phyloP scores from a whole-genome alignment of 2,888 invertebrate species.

The Apeira syringaria region DNA sequence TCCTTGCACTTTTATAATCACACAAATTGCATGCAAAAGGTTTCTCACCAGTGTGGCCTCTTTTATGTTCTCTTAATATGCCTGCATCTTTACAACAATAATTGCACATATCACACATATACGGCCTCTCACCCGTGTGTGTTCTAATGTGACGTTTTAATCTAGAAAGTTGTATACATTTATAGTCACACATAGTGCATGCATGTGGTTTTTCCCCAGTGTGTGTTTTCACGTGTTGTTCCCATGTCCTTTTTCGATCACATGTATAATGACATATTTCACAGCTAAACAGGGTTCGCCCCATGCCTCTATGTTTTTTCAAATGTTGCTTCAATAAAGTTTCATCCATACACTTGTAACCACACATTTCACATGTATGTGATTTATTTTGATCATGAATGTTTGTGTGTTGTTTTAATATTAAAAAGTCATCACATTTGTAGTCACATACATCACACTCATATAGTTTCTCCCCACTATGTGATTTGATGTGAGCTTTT shows the following conservation, averaged over 20 bases:
- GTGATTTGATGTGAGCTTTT: too few species aligned
- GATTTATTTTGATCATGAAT: background rate
- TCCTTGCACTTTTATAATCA: background rate
- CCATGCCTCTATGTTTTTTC: background rate
- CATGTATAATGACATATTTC: background rate
- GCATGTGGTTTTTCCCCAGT: conserved; percentile 1
- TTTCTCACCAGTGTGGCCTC: background rate
- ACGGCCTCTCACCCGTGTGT: background rate
- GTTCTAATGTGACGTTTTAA: background rate
- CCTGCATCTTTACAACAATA: background rate
- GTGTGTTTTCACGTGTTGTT: background rate
- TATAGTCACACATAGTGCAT: background rate
- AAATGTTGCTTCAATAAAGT: background rate
- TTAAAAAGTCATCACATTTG: background rate
- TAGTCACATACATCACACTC: background rate
- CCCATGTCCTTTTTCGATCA: background rate
- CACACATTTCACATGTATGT: background rate
- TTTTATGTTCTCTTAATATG: background rate
- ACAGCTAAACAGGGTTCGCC: background rate
- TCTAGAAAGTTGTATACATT: background rate
- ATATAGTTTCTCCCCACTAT: too few species aligned
- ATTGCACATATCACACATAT: background rate
- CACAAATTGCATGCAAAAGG: background rate
- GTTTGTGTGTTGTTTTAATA: background rate
- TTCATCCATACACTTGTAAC: background rate